Conservation (phyloP, 2,797 vertebrate species). For the Anomalospiza imberbis region DNA sequence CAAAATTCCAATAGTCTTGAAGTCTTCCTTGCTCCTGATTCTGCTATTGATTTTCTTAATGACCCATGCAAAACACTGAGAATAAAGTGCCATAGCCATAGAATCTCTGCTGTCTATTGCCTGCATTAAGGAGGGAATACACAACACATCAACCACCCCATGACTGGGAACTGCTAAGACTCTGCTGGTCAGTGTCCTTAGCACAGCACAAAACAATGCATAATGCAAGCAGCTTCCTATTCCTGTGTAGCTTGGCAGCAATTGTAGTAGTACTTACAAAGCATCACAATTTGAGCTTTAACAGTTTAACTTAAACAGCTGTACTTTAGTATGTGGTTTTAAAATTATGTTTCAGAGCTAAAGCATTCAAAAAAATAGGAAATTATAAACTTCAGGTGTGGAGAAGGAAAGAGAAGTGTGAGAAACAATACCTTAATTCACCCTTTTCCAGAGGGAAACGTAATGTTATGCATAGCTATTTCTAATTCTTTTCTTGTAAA, state of each 20-base stretch:
- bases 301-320: not conserved
- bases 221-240: not conserved
- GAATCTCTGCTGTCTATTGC: conserved; percentile 95
- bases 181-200: not conserved
- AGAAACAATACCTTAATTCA: not conserved
- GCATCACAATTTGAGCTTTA: not conserved
- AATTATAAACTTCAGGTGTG: not conserved
- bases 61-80: conserved; percentile 96
- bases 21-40: conserved; percentile 90
- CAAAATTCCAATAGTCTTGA: conserved; percentile 93
- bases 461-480: not conserved
- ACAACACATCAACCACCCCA: not conserved
- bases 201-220: not conserved
- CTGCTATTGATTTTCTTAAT: conserved; percentile 90
- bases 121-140: conserved; percentile 61
- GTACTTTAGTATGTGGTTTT: not conserved
- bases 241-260: not conserved
- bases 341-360: not conserved
- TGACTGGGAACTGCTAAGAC: not conserved
- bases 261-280: not conserved
- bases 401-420: not conserved
- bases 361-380: not conserved
- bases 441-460: not conserved
- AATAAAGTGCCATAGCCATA: conserved; percentile 97
- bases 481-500: not conserved